A percentile compares a stretch with the other conserved stretches of the same genome.
These are phyloP conservation scores for Agrochola litura DNA, from an alignment of 2,888 invertebrate species.

Conservation along the genomic window DNA sequence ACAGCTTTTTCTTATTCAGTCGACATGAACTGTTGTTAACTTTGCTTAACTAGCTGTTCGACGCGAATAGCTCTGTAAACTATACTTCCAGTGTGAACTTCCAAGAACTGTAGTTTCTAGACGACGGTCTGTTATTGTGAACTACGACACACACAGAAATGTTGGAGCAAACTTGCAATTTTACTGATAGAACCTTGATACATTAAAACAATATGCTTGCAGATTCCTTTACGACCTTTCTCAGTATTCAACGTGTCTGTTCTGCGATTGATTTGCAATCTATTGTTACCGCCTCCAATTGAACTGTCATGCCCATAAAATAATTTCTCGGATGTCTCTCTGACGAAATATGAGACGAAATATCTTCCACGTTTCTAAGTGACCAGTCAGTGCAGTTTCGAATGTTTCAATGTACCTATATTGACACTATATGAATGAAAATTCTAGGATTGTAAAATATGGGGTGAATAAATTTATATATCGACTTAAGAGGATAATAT, in stretches of 20 bases:
- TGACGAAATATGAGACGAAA: conserved; percentile 25
- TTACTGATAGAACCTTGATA: neutral
- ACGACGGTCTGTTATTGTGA: conserved; percentile 30
- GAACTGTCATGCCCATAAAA: conserved; percentile 17
- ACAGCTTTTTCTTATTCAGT: conserved; percentile 70
- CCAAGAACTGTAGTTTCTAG: conserved; percentile 15
- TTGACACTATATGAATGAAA: conserved; percentile 27
- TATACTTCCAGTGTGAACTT: conserved; percentile 40
- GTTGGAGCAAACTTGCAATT: neutral
- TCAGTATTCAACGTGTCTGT: conserved; percentile 6
- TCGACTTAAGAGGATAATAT: conserved; percentile 63
- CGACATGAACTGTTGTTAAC: conserved; percentile 72
- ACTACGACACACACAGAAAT: neutral
- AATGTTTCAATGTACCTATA: conserved; percentile 24
- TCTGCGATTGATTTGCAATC: conserved; percentile 36
- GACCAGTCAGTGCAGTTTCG: conserved; percentile 17
- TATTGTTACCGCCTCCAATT: conserved; percentile 22
- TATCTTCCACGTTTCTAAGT: neutral
- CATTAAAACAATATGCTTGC: neutral
- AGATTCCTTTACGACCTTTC: conserved; percentile 1
- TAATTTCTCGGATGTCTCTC: conserved; percentile 10
- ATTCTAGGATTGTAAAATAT: conserved; percentile 52
- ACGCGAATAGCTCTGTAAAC: conserved; percentile 50
- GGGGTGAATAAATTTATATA: conserved; percentile 55
- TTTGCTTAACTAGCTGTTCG: conserved; percentile 70